Base-by-base conservation (phyloP, 2,113 vertebrate genomes). In the Tenebrosternarchus preto region DNA sequence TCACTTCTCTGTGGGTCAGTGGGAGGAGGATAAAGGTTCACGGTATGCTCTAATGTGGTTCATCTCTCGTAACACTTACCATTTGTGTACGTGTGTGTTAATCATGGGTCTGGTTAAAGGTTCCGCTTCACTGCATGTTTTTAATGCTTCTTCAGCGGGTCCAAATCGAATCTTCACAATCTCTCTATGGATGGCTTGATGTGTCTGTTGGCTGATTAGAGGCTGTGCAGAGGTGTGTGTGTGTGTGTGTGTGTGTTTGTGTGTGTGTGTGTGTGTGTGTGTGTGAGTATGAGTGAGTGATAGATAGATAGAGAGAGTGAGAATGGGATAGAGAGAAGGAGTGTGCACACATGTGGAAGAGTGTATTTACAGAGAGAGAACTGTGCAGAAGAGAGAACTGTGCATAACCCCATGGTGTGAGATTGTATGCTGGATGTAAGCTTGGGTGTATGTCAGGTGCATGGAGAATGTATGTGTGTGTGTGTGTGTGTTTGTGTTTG, bases 391-490 rank as follows among this genome's bases (percentile, higher is more conserved):
- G 33, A 36, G 33, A 4, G 33, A 36, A 36, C 29, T n/a, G 22
- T 57, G 33, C 4, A 22, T 9, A 25, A 73, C 25, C 71, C 8
- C 8, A 50, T 73, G 50, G 31, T n/a, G 2, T 36, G 9, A 29
- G 60, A 25, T 17, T 57, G 71, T 73, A 29, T 33, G 12, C 6
- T 39, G 12, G 46, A 25, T 29, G 24, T 31, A 5, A 31, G 43
- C 24, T 77, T 43, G 22, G 39, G 39, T 50, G 39, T 9, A 67
- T 59, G 66, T 78, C 43, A 50, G 43, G 74, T 73, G 73, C 29
- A 25, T 67, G 61, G 43, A 15, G 43, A 50, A 15, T 36, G 61
- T 67, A 22, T 56, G 12, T 77, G 60, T 77, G 60, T 64, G 50
- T 36, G 29, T 39, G 57, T n/a, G n/a, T n/a, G n/a, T n/a, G n/a